Percentiles rank a stretch among this genome's conserved stretches.
Evolutionary conservation across 1,140 invertebrate genomes (phyloP).

Genomic region (Calycopis cecrops): DNA sequence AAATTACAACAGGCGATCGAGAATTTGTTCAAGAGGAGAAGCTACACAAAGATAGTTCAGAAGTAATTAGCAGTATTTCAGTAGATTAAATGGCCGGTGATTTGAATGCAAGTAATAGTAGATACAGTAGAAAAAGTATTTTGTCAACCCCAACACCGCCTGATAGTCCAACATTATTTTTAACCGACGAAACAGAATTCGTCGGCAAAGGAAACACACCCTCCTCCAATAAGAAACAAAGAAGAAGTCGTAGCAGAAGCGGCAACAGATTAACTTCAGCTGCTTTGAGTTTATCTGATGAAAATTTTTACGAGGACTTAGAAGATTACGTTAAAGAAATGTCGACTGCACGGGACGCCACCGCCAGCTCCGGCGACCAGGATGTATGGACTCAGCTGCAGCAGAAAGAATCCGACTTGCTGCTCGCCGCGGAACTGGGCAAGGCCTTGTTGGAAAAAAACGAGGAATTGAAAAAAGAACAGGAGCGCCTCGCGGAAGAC

Average conservation of each 20-base stretch:
- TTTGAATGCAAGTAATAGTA: slow-evolving; percentile 55
- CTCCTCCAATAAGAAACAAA: slow-evolving; percentile 29
- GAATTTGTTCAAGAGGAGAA: slow-evolving; percentile 63
- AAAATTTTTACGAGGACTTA: slow-evolving; percentile 75
- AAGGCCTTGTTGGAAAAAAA: slow-evolving; percentile 96
- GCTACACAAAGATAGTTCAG: slow-evolving; percentile 67
- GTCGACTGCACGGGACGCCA: slow-evolving; percentile 59
- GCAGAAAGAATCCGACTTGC: slow-evolving; percentile 94
- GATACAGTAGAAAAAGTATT: slow-evolving; percentile 43
- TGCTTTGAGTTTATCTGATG: slow-evolving; percentile 50
- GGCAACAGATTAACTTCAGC: slow-evolving; percentile 42
- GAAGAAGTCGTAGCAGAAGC: slow-evolving; percentile 51
- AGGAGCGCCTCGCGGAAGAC: slow-evolving; percentile 90
- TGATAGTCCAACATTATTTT: slow-evolving; percentile 53
- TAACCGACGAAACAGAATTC: slow-evolving; percentile 55
- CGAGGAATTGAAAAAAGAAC: slow-evolving; percentile 90
- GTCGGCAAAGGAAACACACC: slow-evolving; percentile 48
- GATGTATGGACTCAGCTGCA: slow-evolving; percentile 90
- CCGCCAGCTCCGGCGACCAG: slow-evolving; percentile 70
- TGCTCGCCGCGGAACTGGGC: slow-evolving; percentile 94
- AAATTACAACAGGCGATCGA: slow-evolving; percentile 64
- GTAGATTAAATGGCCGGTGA: slow-evolving; percentile 62
- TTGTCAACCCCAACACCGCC: slow-evolving; percentile 33
- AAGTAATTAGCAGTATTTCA: slow-evolving; percentile 40
- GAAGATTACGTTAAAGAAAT: slow-evolving; percentile 78